Evolutionary conservation across 2,113 vertebrate genomes (phyloP).

Genomic region (Pollimyrus isidori): DNA sequence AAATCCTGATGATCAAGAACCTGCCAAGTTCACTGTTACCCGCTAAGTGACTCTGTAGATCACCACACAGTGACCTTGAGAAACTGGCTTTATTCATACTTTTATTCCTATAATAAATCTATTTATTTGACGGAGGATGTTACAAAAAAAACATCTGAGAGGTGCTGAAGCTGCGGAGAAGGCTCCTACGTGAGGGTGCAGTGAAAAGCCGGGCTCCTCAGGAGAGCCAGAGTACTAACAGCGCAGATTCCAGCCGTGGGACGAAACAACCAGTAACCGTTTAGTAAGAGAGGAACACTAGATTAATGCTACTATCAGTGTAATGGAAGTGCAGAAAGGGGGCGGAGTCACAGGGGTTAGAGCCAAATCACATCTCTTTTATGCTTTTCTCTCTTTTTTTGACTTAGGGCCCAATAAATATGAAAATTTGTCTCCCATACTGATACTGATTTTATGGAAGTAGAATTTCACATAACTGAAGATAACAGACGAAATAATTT

Average conservation of each 20-base stretch:
- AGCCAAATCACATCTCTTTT: neutral
- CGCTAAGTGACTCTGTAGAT: neutral
- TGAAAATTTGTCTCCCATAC: neutral
- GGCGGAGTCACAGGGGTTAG: neutral
- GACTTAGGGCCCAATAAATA: neutral
- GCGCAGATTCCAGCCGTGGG: neutral
- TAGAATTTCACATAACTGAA: neutral
- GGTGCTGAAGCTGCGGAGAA: neutral
- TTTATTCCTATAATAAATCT: neutral
- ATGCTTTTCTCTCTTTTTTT: neutral
- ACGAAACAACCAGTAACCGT: neutral
- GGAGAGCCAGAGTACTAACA: neutral
- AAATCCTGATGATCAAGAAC: constrained; percentile 14
- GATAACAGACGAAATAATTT: neutral
- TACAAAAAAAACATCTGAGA: neutral
- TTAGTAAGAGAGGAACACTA: neutral
- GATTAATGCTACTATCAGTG: neutral
- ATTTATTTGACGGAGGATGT: neutral
- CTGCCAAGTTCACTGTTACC: neutral
- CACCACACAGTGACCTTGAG: constrained; percentile 16
- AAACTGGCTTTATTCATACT: neutral
- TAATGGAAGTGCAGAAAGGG: neutral
- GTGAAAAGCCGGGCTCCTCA: neutral
- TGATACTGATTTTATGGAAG: neutral
- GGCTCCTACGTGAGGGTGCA: neutral